These are phyloP conservation scores for Andrena chrysosceles DNA, from an alignment of 2,888 invertebrate genomes.

Conservation along the genomic window DNA sequence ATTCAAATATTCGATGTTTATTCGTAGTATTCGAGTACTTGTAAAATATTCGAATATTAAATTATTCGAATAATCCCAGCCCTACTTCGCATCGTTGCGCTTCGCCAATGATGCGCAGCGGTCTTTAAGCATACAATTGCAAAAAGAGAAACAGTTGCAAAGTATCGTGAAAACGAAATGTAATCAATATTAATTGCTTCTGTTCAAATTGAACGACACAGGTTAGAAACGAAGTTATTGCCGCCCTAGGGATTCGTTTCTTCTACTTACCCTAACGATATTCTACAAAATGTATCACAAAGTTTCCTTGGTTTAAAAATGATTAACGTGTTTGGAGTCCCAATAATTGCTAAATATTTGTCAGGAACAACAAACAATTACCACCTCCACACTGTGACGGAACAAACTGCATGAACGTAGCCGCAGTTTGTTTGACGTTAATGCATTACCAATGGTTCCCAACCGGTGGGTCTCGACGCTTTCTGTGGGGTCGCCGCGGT, in stretches of 20 bases:
- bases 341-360: neutral
- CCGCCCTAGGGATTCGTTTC: neutral
- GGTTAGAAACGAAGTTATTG: constrained; percentile 22
- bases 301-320: neutral
- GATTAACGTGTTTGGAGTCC: neutral
- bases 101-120: no score
- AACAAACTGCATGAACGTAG: constrained; percentile 7
- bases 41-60: no score
- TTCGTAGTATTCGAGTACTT: no score
- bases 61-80: no score
- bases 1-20: no score
- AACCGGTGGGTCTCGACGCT: no score
- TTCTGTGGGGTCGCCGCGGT: no score
- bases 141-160: neutral
- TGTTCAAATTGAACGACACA: neutral
- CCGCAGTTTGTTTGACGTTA: neutral
- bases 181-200: neutral
- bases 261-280: neutral
- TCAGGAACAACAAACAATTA: constrained; percentile 11
- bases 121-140: neutral
- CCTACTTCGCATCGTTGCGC: no score
- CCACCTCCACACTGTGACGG: neutral
- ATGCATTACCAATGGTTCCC: no score
- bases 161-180: neutral
- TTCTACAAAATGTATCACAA: neutral